Base-by-base conservation (phyloP, 2,113 vertebrate species). In the Phyllostomus discolor region DNA sequence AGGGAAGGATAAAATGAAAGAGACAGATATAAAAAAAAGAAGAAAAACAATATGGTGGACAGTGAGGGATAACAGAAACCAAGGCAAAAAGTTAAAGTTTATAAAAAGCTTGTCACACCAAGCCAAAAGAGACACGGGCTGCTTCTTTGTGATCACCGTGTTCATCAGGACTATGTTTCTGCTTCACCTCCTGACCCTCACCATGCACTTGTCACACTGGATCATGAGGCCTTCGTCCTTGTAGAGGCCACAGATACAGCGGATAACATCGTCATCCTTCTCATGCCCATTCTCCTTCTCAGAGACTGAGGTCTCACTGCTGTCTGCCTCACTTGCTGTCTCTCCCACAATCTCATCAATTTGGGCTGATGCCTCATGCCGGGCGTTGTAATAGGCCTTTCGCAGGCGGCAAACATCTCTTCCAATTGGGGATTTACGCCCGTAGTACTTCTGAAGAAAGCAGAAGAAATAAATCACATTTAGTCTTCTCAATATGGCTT, bases 191-290 rank as follows among this genome's bases (percentile, higher is more conserved):
- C 1, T 0, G 73, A 2, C 31, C 9, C 59, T 10, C 85, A 99
- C 99, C 99, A 99, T 99, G 99, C 99, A 99, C 98, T 99, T 99
- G 90, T 99, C 99, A 72, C 99, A 99, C 98, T 99, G 99, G 98
- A 99, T 99, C 99, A 99, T 99, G 78, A 99, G 99, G 78, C 99
- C 99, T 97, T 99, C 99, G 0, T 99, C 99, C 97, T 99, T 99
- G 98, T 99, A 99, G 98, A 99, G 99, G 97, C 99, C 99, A 75
- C 99, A 99, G 97, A 99, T 99, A 98, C 99, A 99, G 50, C 99
- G 99, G 98, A 99, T 99, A 54, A 99, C 97, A 6, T 99, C 99
- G 19, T 99, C 99, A 4, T 98, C 99, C 98, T 97, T 99, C 96
- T 98, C 99, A 59, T 98, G 99, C 4, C 98, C 98, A 0, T 76